phyloP scores from a whole-genome alignment of 2,797 vertebrate species.

The Sebastes diploproa region DNA sequence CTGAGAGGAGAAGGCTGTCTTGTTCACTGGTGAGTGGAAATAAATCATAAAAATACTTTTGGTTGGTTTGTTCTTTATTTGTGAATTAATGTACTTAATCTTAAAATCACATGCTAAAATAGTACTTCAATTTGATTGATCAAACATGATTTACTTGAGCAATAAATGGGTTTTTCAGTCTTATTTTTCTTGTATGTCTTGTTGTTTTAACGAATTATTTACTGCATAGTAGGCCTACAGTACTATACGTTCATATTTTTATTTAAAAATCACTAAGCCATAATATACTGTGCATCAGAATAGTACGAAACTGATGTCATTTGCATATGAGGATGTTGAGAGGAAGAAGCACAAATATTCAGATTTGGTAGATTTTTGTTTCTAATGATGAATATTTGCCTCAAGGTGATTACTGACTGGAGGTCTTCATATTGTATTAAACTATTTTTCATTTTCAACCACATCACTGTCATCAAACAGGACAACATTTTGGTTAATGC shows the following conservation, averaged over 20 bases:
- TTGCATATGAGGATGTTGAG: constrained; percentile 12
- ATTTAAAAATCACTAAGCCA: not conserved
- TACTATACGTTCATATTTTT: not conserved
- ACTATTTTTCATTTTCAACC: constrained; percentile 60
- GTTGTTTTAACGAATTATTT: not conserved
- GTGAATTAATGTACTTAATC: not conserved
- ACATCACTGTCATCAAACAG: constrained; percentile 43
- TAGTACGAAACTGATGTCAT: not conserved
- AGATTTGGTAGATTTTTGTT: not conserved
- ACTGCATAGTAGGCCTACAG: not conserved
- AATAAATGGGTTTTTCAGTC: not conserved
- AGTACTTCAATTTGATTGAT: not conserved
- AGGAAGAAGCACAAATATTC: not conserved
- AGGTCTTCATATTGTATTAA: constrained; percentile 16
- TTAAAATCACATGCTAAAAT: not conserved
- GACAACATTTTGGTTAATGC: constrained; percentile 7
- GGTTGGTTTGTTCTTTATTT: not conserved
- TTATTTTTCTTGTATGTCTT: not conserved
- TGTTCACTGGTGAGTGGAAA: constrained; percentile 89
- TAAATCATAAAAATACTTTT: not conserved
- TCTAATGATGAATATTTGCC: not conserved
- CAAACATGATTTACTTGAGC: not conserved
- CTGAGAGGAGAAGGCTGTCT: constrained; percentile 90
- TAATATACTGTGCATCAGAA: not conserved
- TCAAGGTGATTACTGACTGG: not conserved